These are phyloP conservation scores for Gallinago nigripennis DNA, from an alignment of 2,797 vertebrate genomes.

Conservation along the genomic window DNA sequence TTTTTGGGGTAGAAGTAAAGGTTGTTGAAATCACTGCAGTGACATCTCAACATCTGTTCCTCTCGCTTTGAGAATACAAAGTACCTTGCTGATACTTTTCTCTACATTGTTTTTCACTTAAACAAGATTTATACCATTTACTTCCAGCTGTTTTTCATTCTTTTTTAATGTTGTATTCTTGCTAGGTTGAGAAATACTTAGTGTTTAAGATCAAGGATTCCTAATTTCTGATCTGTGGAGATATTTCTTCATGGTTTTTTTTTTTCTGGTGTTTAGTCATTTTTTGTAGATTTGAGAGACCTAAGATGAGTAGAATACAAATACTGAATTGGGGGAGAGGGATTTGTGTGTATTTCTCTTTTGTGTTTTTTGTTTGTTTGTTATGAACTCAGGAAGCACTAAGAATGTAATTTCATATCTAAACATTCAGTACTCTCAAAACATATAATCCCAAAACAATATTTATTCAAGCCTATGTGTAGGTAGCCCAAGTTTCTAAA, in stretches of 20 bases:
- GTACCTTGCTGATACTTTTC: neutral
- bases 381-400: neutral
- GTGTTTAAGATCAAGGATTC: neutral
- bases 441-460: neutral
- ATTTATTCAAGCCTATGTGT: neutral
- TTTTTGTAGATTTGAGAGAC: neutral
- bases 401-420: neutral
- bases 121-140: neutral
- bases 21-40: neutral
- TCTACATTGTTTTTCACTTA: neutral
- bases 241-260: neutral
- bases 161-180: neutral
- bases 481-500: neutral
- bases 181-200: neutral
- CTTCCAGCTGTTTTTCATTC: neutral
- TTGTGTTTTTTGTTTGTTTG: neutral
- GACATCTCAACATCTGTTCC: neutral
- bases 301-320: neutral
- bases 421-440: neutral
- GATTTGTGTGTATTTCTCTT: neutral
- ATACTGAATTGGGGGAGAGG: neutral
- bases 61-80: neutral
- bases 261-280: neutral
- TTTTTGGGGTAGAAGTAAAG: neutral
- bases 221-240: neutral